Base-by-base conservation (phyloP, 2,888 invertebrate species). In the Caenorhabditis japonica region DNA sequence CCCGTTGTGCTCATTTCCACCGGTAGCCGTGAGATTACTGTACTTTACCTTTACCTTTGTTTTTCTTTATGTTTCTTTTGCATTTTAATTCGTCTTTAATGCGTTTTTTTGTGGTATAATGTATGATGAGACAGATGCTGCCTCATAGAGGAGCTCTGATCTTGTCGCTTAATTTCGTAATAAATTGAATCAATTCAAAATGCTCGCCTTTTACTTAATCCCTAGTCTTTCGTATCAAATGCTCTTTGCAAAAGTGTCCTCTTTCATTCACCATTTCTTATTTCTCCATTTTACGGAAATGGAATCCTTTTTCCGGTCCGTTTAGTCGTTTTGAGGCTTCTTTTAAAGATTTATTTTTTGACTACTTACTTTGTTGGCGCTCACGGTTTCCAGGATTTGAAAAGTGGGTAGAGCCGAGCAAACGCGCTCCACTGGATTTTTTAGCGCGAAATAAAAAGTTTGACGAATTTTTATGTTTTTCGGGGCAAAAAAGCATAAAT, bases 121-220 rank as follows among this genome's bases (percentile, higher is more conserved):
- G n/a, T 51, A 62, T 62, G 47, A 46, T 64, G 41, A 49, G 55
- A 39, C 43, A 34, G 30, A 34, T 19, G 10, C 19, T 21, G 13
- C 27, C 33, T 21, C 43, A 21, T 43, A 60, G n/a, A n/a, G n/a
- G n/a, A 15, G 38, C 17, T 64, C 41, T 49, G 56, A 13, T 41
- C 56, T 49, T 49, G 47, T 56, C 64, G 64, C 49, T 49, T 64
- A 56, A 56, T 64, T 25, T 56, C 64, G 64, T 49, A 64, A 64
- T 64, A 64, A 64, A 64, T 64, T 64, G 47, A 64, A 49, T 64
- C 64, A 56, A 49, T 64, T 56, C 12, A 34, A 33, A 59, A 39
- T 43, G 23, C 13, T 19, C 15, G 8, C 23, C 44, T 21, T n/a
- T 13, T n/a, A 15, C 49, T 17, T 7, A 7, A 15, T 3, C 8